Conservation (phyloP, 2,113 vertebrate species). For the Lanius collurio region DNA sequence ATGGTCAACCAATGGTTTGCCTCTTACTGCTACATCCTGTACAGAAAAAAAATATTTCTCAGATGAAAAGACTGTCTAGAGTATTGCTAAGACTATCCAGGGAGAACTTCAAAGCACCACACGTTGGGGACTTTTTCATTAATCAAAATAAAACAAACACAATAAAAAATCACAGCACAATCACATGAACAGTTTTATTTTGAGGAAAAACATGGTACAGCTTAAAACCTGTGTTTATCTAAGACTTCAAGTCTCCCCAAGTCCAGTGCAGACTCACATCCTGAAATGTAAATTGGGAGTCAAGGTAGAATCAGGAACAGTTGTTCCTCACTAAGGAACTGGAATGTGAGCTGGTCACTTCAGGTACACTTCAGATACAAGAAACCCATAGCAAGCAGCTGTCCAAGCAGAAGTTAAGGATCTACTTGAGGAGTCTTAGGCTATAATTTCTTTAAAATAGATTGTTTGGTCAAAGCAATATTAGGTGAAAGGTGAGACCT, state of each 20-base stretch:
- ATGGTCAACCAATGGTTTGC: neutral
- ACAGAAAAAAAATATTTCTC: neutral
- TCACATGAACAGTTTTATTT: neutral
- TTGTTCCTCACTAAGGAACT: neutral
- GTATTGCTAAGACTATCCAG: neutral
- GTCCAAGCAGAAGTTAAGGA: neutral
- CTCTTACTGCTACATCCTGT: neutral
- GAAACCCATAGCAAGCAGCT: neutral
- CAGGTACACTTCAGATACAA: neutral
- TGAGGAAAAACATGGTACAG: neutral
- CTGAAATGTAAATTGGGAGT: neutral
- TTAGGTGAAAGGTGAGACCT: neutral
- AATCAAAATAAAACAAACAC: neutral
- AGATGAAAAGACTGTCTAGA: neutral
- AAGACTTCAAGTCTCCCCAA: neutral
- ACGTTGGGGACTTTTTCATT: neutral
- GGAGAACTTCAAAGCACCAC: neutral
- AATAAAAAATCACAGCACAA: neutral
- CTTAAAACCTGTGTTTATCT: neutral
- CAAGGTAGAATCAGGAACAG: neutral
- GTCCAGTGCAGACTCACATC: neutral
- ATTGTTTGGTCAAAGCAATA: neutral
- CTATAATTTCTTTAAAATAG: neutral
- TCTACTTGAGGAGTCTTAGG: neutral
- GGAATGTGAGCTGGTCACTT: neutral